phyloP scores from a whole-genome alignment of 2,113 vertebrate genomes.

The Danio rerio region DNA sequence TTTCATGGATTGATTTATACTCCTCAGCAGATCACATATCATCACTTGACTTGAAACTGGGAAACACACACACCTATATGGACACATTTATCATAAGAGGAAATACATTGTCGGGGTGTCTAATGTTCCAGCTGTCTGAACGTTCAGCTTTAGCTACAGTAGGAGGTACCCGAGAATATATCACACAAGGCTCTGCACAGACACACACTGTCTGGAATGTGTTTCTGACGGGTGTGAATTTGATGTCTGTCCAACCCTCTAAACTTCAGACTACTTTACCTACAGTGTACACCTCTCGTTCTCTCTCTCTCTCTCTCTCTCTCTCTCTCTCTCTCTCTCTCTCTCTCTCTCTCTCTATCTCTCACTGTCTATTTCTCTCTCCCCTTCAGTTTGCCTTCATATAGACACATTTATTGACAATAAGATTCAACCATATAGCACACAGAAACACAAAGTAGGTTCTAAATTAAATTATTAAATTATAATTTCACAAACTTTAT shows the following conservation, averaged over 20 bases:
- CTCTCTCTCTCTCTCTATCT: neutral
- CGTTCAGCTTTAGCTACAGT: slow-evolving; percentile 46
- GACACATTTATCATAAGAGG: slow-evolving; percentile 48
- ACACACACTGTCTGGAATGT: slow-evolving; percentile 53
- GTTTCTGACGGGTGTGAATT: slow-evolving; percentile 50
- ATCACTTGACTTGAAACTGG: slow-evolving; percentile 31
- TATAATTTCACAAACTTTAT: too few relatives aligned
- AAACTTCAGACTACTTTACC: neutral
- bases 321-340: neutral
- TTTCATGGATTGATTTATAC: slow-evolving; percentile 36
- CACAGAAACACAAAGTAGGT: too few relatives aligned
- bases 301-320: slow-evolving; percentile 1
- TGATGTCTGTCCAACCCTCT: slow-evolving; percentile 33
- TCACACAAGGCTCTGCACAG: slow-evolving; percentile 26
- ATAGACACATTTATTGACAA: neutral
- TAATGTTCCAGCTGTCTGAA: slow-evolving; percentile 47
- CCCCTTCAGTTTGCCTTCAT: neutral
- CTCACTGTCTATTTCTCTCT: neutral
- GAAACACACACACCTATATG: slow-evolving; percentile 37
- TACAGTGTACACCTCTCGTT: neutral
- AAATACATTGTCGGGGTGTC: slow-evolving; percentile 36
- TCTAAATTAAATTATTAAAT: too few relatives aligned
- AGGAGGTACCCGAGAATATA: slow-evolving; percentile 53
- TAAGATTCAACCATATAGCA: neutral
- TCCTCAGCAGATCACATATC: slow-evolving; percentile 32